Percentiles rank a stretch among this genome's conserved stretches.
phyloP scores from a whole-genome alignment of 2,888 invertebrate genomes.

The Cryptops parisi region DNA sequence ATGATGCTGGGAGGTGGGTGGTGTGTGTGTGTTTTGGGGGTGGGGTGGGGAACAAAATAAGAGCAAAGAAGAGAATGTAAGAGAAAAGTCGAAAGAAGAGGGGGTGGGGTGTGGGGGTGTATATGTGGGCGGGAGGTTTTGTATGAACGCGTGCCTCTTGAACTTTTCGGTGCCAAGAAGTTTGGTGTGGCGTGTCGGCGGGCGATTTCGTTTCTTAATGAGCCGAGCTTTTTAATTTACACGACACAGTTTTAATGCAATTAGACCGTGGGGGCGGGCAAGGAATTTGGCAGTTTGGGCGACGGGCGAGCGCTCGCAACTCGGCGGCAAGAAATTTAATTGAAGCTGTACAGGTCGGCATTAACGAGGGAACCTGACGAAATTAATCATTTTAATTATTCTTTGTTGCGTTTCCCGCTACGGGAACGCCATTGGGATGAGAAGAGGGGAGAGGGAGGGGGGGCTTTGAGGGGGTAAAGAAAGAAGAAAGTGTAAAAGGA shows the following conservation, averaged over 20 bases:
- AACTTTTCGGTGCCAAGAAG: too few species aligned
- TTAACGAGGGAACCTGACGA: slow-evolving; percentile 16
- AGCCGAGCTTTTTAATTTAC: slow-evolving; percentile 15
- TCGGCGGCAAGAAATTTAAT: slow-evolving; percentile 15
- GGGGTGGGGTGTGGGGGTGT: neutral
- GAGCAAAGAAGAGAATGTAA: too few species aligned
- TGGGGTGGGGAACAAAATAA: slow-evolving; percentile 1
- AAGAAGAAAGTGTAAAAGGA: neutral
- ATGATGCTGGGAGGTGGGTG: too few species aligned
- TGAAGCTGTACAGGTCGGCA: slow-evolving; percentile 16
- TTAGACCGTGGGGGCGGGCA: slow-evolving; percentile 9
- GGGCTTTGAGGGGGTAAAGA: neutral
- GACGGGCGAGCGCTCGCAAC: slow-evolving; percentile 4
- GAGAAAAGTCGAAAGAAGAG: neutral
- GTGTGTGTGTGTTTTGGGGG: too few species aligned
- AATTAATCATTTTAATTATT: slow-evolving; percentile 17
- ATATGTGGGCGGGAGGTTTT: too few species aligned
- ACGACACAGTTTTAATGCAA: slow-evolving; percentile 16
- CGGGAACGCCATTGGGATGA: neutral
- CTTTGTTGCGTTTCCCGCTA: slow-evolving; percentile 4
- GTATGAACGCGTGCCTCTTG: too few species aligned
- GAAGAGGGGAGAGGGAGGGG: neutral
- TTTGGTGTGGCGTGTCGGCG: too few species aligned
- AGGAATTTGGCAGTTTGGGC: slow-evolving; percentile 13
- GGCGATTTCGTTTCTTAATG: slow-evolving; percentile 16